These are phyloP conservation scores for Andricus curvator DNA, from an alignment of 2,888 invertebrate species.

Conservation along the genomic window DNA sequence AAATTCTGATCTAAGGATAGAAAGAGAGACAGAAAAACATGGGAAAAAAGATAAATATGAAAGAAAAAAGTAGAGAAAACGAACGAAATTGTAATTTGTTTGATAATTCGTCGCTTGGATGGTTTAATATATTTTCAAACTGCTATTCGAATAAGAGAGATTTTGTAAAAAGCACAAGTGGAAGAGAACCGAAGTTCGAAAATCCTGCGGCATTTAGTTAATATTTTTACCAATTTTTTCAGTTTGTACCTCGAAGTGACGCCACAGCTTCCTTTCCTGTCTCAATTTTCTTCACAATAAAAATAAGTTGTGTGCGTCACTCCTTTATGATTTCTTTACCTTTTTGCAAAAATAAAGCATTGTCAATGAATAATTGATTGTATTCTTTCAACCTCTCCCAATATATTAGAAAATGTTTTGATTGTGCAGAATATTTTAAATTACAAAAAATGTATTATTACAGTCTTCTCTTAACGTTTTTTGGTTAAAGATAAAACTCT, in stretches of 20 bases:
- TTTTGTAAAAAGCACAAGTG: conserved; percentile 8
- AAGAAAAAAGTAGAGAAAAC: neutral
- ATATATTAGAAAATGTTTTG: neutral
- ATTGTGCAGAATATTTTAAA: too few relatives aligned
- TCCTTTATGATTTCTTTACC: conserved; percentile 35
- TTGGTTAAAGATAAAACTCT: neutral
- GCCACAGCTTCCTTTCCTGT: neutral
- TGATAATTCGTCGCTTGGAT: neutral
- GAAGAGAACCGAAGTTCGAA: neutral
- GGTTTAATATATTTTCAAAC: neutral
- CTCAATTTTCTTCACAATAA: conserved; percentile 18
- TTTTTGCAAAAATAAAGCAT: conserved; percentile 45
- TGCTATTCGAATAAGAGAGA: conserved; percentile 7
- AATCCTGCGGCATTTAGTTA: conserved; percentile 31
- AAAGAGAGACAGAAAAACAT: neutral
- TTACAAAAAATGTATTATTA: too few relatives aligned
- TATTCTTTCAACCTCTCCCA: neutral
- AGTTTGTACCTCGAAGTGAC: conserved; percentile 15
- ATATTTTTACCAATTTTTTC: conserved; percentile 35
- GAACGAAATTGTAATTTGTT: neutral
- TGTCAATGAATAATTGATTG: conserved; percentile 34
- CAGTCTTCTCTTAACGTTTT: neutral
- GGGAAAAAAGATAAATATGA: neutral
- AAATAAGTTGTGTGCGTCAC: conserved; percentile 30
- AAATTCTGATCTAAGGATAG: neutral